Evolutionary conservation across 1,140 invertebrate genomes (phyloP), one percentile per base, ranked within the genome.

Genomic region (Aphidius gifuensis): DNA sequence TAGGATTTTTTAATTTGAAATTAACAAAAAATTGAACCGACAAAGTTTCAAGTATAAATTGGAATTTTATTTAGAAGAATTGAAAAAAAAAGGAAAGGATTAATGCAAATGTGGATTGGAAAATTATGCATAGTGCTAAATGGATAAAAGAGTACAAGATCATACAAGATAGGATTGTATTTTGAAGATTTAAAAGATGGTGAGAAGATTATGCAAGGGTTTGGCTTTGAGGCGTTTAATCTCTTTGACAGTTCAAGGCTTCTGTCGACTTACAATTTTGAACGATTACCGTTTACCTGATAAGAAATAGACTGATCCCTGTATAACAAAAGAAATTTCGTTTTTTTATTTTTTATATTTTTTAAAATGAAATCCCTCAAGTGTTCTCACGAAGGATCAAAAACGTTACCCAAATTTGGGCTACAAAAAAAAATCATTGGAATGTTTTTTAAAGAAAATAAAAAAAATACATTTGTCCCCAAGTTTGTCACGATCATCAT

Each of bases 181-280:
- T 61, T 45, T 21, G 45, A 48, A 61, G 60, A 61, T 54, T 61
- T 56, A 46, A 56, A 57, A 57, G 55, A 57, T 57, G n/a, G 49
- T 23, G 6, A 42, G 23, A 6, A 47, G 60, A 61, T 61, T 48
- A 61, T 11, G 23, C 68, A 53, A 67, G 68, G 6, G 16, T 55
- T 56, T 61, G 57, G 60, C 6, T 62, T 65, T 48, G 64, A 57
- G 56, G 62, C 50, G 53, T 56, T 44, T 71, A 73, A 73, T 73
- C 71, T 72, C 57, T 60, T 51, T 46, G 49, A 49, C 61, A 65
- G 61, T 64, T 63, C 53, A 66, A 9, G 62, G 62, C 50, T 64
- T 65, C 57, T 21, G 48, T 45, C 49, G 64, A 67, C 65, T 73
- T 72, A 72, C 56, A 43, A 45, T 43, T n/a, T 42, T 38, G 49